Base-by-base conservation (phyloP, 2,888 invertebrate genomes). In the Steinernema scapterisci region DNA sequence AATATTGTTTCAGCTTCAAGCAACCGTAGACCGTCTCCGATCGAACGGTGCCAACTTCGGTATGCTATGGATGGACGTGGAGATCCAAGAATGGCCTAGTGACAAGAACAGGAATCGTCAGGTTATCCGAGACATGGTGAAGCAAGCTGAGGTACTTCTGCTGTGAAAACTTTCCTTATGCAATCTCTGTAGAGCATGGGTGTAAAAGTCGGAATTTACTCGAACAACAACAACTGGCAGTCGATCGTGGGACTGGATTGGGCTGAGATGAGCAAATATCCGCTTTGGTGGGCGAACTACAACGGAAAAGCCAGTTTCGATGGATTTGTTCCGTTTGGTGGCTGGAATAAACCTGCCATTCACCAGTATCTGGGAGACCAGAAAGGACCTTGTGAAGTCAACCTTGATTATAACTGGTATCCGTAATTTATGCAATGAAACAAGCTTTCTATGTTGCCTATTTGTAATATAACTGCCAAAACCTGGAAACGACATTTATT, bases 211-310 rank as follows among this genome's bases (percentile, higher is more conserved):
- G 82, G 81, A 46, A 80, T 82, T 77, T 82, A 82, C 76, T 77
- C 79, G 46, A 82, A 81, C 75, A 73, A 77, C 56, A 76, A 81
- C 77, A 81, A 81, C 70, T 82, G 82, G 82, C 78, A 75, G 48
- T 76, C 74, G 43, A 82, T 82, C 71, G 82, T 82, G 38, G 82
- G 82, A 63, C 71, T 78, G 54, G 76, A 78, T 73, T 82, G 80
- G 78, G 77, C 73, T 27, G 78, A 77, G 23, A 73, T 73, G 48
- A 72, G 73, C 25, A 63, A 75, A 44, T 72, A 77, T 31, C 79
- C 77, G 23, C 80, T 82, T 70, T 82, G 82, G 82, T 81, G 79
- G 81, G 82, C 82, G 1, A 77, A 76, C 70, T 82, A 82, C 76
- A 77, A 80, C 71, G 80, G 81, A 54, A 72, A 76, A 23, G 43